These are phyloP conservation scores for Zoanthus solanderi DNA, from an alignment of 92 coral and sea anemone species.

Conservation along the genomic window DNA sequence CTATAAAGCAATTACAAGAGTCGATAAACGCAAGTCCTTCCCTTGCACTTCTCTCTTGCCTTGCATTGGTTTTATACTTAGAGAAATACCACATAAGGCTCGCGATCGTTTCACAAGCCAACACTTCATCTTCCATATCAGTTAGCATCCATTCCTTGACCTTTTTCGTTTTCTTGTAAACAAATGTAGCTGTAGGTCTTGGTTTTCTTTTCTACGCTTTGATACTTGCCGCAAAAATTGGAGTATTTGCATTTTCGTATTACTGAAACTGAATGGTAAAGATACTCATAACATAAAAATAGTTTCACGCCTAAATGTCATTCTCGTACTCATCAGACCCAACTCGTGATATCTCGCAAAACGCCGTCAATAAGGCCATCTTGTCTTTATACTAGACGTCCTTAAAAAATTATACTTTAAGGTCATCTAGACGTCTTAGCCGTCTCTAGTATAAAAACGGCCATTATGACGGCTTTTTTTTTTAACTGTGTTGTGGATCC, in stretches of 20 bases:
- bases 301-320: background rate
- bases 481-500: too few species aligned
- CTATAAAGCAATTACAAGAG: too few species aligned
- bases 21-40: too few species aligned
- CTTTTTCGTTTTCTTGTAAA: background rate
- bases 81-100: background rate
- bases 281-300: background rate
- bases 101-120: background rate
- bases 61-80: too few species aligned
- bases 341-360: background rate
- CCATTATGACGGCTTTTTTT: too few species aligned
- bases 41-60: too few species aligned
- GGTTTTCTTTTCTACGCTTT: background rate
- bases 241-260: constrained; percentile 1
- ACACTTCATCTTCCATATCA: background rate
- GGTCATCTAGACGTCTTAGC: too few species aligned
- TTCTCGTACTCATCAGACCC: background rate
- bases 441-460: too few species aligned
- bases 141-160: background rate
- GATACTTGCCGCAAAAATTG: background rate
- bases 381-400: too few species aligned
- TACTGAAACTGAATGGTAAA: background rate
- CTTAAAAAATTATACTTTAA: too few species aligned
- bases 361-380: too few species aligned
- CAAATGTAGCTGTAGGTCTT: background rate